phyloP scores from a whole-genome alignment of 2,113 vertebrate genomes.

The Porphyrio hochstetteri region DNA sequence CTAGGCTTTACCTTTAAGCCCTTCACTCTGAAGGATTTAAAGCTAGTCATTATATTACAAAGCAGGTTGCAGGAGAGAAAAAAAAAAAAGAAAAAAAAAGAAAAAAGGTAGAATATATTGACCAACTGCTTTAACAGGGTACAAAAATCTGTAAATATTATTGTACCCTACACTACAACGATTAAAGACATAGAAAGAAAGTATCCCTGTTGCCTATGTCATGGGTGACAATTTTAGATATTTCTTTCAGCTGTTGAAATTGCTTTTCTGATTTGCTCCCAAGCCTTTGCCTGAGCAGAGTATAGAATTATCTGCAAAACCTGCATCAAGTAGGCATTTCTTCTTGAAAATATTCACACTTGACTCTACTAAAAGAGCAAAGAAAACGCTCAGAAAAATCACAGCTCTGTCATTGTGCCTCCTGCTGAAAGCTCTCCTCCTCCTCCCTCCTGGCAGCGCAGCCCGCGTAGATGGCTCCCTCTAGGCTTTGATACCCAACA shows the following conservation, averaged over 20 bases:
- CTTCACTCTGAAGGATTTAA: slow-evolving; percentile 60
- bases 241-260: neutral
- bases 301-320: neutral
- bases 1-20: neutral
- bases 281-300: neutral
- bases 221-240: neutral
- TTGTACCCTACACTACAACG: neutral
- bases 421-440: neutral
- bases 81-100: neutral
- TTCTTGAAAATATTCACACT: neutral
- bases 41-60: slow-evolving; percentile 31
- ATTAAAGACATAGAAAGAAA: neutral
- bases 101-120: neutral
- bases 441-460: neutral
- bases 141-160: neutral
- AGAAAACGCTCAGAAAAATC: neutral
- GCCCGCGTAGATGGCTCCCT: slow-evolving; percentile 73
- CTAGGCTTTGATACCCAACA: slow-evolving; percentile 66
- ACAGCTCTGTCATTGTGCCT: neutral
- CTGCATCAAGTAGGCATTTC: neutral
- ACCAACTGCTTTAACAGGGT: slow-evolving; percentile 1
- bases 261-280: neutral
- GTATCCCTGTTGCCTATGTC: neutral
- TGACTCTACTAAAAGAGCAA: neutral
- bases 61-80: neutral